These are phyloP conservation scores for Serinus canaria DNA, from an alignment of 2,113 vertebrate species.

Conservation along the genomic window DNA sequence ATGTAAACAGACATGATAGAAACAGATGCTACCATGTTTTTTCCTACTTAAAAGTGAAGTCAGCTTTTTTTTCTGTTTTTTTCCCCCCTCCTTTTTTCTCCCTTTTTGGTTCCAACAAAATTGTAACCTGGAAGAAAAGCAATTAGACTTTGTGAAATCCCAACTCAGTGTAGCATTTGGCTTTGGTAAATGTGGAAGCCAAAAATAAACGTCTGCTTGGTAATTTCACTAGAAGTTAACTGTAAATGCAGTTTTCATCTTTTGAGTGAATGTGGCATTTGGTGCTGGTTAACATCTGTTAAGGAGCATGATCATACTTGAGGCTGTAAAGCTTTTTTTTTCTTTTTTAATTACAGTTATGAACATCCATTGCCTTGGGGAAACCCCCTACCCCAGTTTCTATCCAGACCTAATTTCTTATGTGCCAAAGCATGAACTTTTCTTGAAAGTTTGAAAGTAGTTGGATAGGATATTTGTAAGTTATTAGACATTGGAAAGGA, in stretches of 20 bases:
- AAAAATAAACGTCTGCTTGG: conserved; percentile 65
- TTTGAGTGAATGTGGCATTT: conserved; percentile 12
- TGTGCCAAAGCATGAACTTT: conserved; percentile 18
- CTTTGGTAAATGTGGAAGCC: conserved; percentile 40
- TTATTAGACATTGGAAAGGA: not conserved
- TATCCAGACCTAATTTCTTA: conserved; percentile 35
- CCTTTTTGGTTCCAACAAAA: not conserved
- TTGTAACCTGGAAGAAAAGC: conserved; percentile 47
- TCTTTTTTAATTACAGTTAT: conserved; percentile 20
- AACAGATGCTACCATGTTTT: not conserved
- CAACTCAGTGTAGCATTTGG: conserved; percentile 42
- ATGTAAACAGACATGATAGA: conserved; percentile 35
- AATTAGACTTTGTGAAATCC: conserved; percentile 33
- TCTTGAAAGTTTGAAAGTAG: conserved; percentile 14
- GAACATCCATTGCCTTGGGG: not conserved
- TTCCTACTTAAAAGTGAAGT: conserved; percentile 11
- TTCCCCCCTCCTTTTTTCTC: rapidly evolving
- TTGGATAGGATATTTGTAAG: not conserved
- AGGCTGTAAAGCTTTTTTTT: conserved; percentile 33
- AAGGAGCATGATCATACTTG: not conserved
- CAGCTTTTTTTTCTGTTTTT: not conserved
- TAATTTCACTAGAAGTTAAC: conserved; percentile 11
- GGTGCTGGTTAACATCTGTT: conserved; percentile 16
- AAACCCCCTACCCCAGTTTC: conserved; percentile 8
- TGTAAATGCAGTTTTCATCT: conserved; percentile 35